Conservation (phyloP, 2,888 invertebrate species). For the Brenthis daphne region DNA sequence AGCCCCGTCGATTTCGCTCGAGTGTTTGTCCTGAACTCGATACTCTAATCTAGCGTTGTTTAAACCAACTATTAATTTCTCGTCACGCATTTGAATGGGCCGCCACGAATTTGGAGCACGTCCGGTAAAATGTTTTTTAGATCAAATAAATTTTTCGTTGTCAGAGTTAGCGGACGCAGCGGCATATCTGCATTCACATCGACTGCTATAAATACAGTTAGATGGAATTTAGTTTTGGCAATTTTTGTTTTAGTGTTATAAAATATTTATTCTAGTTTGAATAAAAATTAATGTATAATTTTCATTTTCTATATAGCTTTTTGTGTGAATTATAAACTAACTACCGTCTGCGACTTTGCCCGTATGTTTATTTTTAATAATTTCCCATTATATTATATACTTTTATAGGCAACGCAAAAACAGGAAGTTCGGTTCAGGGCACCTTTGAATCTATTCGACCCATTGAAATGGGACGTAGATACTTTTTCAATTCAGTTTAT, state of each 20-base stretch:
- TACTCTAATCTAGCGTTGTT: conserved; percentile 30
- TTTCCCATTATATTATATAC: too few species aligned
- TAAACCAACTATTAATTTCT: conserved; percentile 33
- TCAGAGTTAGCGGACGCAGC: conserved; percentile 17
- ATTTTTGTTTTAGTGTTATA: conserved; percentile 6
- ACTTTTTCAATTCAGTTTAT: too few species aligned
- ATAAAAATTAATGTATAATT: conserved; percentile 20
- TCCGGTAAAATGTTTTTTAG: conserved; percentile 27
- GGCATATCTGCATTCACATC: conserved; percentile 20
- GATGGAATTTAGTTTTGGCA: conserved; percentile 16
- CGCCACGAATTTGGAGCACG: conserved; percentile 29
- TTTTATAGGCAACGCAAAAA: too few species aligned
- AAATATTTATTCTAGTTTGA: conserved; percentile 17
- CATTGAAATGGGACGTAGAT: too few species aligned
- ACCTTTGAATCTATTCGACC: too few species aligned
- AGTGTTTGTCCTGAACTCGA: conserved; percentile 30
- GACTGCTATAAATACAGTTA: conserved; percentile 10
- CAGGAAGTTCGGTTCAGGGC: too few species aligned
- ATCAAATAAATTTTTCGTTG: conserved; percentile 32
- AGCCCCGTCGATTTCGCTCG: conserved; percentile 24
- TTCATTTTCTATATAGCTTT: conserved; percentile 10
- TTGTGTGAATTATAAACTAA: not conserved
- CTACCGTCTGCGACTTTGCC: too few species aligned
- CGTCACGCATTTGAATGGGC: conserved; percentile 18
- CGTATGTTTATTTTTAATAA: too few species aligned